Evolutionary conservation across 1,140 invertebrate species (phyloP).

Genomic region (Rhysida immarginata): DNA sequence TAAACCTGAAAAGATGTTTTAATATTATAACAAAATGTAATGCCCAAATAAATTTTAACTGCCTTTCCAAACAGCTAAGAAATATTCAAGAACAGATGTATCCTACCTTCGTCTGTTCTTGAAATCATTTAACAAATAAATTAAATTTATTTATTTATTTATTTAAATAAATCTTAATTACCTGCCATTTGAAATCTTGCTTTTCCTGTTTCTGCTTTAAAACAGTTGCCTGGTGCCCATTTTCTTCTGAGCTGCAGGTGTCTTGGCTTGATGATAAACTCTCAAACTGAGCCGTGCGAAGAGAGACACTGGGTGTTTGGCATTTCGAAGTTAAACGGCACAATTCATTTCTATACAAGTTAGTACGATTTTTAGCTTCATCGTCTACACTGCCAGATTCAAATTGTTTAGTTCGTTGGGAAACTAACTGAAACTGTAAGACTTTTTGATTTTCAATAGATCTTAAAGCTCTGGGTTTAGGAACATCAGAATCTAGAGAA

Average conservation of each 20-base stretch:
- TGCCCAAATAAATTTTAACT: too few relatives aligned
- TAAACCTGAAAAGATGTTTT: too few relatives aligned
- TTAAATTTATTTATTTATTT: too few relatives aligned
- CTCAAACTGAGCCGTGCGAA: conserved; percentile 56
- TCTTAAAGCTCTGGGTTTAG: too few relatives aligned
- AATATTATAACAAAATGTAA: too few relatives aligned
- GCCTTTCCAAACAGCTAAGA: too few relatives aligned
- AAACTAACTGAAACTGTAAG: conserved; percentile 21
- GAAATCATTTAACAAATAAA: not conserved
- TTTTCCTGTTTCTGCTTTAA: conserved; percentile 1
- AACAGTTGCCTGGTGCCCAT: not conserved
- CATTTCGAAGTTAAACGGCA: conserved; percentile 48
- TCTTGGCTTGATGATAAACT: conserved; percentile 18
- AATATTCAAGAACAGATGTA: too few relatives aligned
- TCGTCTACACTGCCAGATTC: conserved; percentile 38
- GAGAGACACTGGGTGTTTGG: conserved; percentile 53
- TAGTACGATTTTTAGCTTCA: conserved; percentile 41
- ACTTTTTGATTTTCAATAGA: conserved; percentile 19
- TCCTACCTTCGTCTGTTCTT: too few relatives aligned
- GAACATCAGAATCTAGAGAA: conserved; percentile 5
- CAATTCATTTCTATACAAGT: conserved; percentile 52
- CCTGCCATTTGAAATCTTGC: not conserved
- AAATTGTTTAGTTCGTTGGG: conserved; percentile 51
- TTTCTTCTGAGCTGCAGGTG: conserved; percentile 7
- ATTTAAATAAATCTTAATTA: not conserved